These are phyloP conservation scores for Loris lydekkerianus DNA, from an alignment of 2,797 vertebrate species.

Conservation along the genomic window DNA sequence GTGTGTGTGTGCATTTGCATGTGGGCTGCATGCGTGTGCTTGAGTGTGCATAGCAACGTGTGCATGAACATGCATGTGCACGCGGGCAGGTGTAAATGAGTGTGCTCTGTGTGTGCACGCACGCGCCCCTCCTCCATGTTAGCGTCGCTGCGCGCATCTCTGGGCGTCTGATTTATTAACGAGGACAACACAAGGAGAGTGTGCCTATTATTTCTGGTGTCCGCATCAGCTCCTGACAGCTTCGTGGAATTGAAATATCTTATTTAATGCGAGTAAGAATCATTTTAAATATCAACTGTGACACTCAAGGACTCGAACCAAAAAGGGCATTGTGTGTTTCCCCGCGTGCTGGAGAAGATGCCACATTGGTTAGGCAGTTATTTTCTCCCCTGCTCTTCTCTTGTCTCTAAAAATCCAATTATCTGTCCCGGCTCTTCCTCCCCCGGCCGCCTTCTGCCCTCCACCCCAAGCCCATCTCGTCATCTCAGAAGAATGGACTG, in stretches of 20 bases:
- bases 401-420: slow-evolving; percentile 67
- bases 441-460: rapidly evolving
- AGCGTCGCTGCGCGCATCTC: slow-evolving; percentile 1
- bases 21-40: neutral
- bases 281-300: slow-evolving; percentile 88
- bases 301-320: slow-evolving; percentile 88
- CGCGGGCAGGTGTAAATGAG: rapidly evolving
- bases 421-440: neutral
- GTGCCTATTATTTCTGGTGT: slow-evolving; percentile 86
- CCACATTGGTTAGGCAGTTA: slow-evolving; percentile 20
- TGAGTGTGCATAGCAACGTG: neutral
- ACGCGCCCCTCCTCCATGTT: neutral
- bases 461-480: neutral
- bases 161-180: slow-evolving; percentile 84
- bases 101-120: neutral
- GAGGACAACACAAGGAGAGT: slow-evolving; percentile 88
- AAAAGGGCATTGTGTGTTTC: slow-evolving; percentile 77
- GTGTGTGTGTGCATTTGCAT: neutral
- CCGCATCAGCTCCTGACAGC: slow-evolving; percentile 88
- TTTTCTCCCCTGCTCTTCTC: slow-evolving; percentile 30
- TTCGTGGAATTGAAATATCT: slow-evolving; percentile 89
- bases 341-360: neutral
- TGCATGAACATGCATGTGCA: neutral
- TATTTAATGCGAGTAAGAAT: slow-evolving; percentile 88
- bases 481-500: neutral